Percentiles rank a stretch among this genome's conserved stretches.
These are phyloP conservation scores for Tachina grossa DNA, from an alignment of 2,888 invertebrate species.

Conservation along the genomic window DNA sequence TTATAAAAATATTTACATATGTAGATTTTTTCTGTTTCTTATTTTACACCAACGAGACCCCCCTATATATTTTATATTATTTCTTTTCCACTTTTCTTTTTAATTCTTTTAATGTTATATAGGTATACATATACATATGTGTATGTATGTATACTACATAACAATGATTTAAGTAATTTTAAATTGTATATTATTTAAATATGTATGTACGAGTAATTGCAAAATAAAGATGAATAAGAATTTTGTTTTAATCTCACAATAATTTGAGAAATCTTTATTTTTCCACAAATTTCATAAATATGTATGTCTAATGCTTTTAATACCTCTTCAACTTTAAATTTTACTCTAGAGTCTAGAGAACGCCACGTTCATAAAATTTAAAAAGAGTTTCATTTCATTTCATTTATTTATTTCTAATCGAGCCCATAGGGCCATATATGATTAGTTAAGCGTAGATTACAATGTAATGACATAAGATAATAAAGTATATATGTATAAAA, in stretches of 20 bases:
- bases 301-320: too few species aligned
- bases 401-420: too few species aligned
- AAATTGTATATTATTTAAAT: conserved; percentile 54
- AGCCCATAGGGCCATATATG: too few species aligned
- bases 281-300: too few species aligned
- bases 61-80: conserved; percentile 24
- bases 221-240: conserved; percentile 41
- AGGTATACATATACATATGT: too few species aligned
- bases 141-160: not conserved
- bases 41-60: conserved; percentile 3
- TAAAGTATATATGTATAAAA: too few species aligned
- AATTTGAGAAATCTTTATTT: not conserved
- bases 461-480: too few species aligned
- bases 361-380: too few species aligned
- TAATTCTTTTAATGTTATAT: conserved; percentile 30
- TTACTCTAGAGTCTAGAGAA: too few species aligned
- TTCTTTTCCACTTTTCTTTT: not conserved
- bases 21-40: not conserved
- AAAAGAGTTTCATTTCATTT: too few species aligned
- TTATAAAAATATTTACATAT: conserved; percentile 15
- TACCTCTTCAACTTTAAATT: too few species aligned
- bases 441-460: too few species aligned
- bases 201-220: conserved; percentile 23
- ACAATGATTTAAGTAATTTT: conserved; percentile 21
- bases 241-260: conserved; percentile 42